Evolutionary conservation across 2,797 vertebrate genomes (phyloP).

Genomic region (Gorsachius magnificus): DNA sequence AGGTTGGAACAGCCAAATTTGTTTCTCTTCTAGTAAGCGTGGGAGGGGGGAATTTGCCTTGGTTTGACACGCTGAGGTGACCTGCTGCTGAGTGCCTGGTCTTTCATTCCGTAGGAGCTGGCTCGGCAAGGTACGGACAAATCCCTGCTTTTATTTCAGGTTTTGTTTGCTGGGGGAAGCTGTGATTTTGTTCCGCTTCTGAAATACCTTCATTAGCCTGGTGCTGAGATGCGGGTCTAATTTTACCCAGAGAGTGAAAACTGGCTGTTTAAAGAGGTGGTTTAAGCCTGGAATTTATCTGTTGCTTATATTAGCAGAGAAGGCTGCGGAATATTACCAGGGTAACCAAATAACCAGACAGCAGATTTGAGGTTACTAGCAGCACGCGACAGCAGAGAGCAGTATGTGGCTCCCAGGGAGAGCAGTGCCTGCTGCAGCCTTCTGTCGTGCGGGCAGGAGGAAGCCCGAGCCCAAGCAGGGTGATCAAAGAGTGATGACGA

Average conservation of each 20-base stretch:
- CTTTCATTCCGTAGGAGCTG: background rate
- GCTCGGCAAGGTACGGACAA: background rate
- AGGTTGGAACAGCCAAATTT: background rate
- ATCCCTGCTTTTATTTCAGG: background rate
- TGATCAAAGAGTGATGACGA: background rate
- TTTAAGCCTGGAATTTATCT: background rate
- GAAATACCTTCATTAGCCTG: background rate
- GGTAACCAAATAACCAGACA: background rate
- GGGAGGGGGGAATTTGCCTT: background rate
- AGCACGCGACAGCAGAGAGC: background rate
- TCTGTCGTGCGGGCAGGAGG: background rate
- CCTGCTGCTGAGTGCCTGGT: background rate
- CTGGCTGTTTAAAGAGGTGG: background rate
- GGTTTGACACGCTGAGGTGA: background rate
- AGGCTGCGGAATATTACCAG: background rate
- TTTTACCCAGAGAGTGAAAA: background rate
- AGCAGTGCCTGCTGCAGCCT: background rate
- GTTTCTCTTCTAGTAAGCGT: background rate
- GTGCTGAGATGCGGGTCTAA: background rate
- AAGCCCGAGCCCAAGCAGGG: background rate
- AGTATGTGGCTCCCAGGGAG: background rate
- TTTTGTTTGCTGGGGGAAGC: background rate
- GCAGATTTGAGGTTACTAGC: background rate
- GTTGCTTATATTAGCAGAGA: background rate
- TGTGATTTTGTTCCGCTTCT: background rate